Base-by-base conservation (phyloP, 2,113 vertebrate genomes). In the Dolichallabes microphthalmus region DNA sequence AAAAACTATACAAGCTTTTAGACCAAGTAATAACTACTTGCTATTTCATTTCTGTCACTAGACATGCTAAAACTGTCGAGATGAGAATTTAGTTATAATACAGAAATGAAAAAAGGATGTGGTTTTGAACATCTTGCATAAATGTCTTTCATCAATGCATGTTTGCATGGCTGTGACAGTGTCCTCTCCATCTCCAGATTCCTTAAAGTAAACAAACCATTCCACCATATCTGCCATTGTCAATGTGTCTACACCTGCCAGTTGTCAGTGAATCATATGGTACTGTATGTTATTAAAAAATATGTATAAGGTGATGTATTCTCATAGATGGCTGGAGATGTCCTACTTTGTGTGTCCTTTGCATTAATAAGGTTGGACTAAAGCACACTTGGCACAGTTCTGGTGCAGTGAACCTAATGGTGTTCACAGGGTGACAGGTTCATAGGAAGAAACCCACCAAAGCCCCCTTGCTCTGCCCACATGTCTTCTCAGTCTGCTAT, bases 401-500 rank as follows among this genome's bases (percentile, higher is more conserved):
- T 87, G 87, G 20, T 30, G 69, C 32, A 63, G 50, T 85, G 73
- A 82, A 76, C 79, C 83, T 90, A 90, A 90, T 90, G 85, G 87
- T 68, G 77, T 74, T 80, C n/a, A 9, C 69, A 64, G 83, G 39
- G 61, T 88, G 89, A 90, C 87, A 88, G 85, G 74, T 83, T 66
- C 52, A 80, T 27, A 85, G 76, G 80, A 86, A 76, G 68, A 20
- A 75, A 69, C 61, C 85, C 61, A 53, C 84, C 52, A 58, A 85
- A 80, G 45, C 79, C 69, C 58, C 83, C 86, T 89, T 30, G 64
- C 75, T 89, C 71, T 80, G 80, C 88, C 88, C 83, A 89, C 86
- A 80, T 74, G 66, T 82, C 86, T 89, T 78, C 80, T 83, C 68
- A 77, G 57, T 50, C 80, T 87, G 82, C 80, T 50, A 76, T 82